Evolutionary conservation across 2,888 invertebrate species (phyloP).

Genomic region (Pinctada fucata): DNA sequence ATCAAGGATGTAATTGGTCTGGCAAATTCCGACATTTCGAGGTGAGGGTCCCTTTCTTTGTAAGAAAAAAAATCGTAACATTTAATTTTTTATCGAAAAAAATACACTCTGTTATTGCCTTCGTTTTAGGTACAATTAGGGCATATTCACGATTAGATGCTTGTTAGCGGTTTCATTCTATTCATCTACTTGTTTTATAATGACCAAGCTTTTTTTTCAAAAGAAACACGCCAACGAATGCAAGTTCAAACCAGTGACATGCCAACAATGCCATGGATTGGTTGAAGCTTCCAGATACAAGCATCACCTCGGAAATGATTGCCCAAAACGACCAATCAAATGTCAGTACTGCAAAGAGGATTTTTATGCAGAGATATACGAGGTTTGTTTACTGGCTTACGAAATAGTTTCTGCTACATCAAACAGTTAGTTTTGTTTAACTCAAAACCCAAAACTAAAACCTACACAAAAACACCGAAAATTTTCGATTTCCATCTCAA

Average conservation of each 20-base stretch:
- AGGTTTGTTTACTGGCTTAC: too few relatives aligned
- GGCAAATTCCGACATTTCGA: slow-evolving; percentile 67
- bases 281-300: slow-evolving; percentile 42
- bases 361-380: slow-evolving; percentile 35
- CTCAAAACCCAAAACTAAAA: too few relatives aligned
- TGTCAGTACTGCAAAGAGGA: slow-evolving; percentile 55
- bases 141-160: too few relatives aligned
- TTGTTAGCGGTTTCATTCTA: too few relatives aligned
- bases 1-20: slow-evolving; percentile 63
- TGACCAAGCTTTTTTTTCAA: too few relatives aligned
- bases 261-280: slow-evolving; percentile 47
- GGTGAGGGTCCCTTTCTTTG: slow-evolving; percentile 43
- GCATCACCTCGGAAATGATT: slow-evolving; percentile 51
- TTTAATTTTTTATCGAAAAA: background rate
- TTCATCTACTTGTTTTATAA: too few relatives aligned
- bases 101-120: background rate
- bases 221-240: slow-evolving; percentile 51
- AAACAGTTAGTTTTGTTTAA: too few relatives aligned
- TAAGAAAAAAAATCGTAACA: too few relatives aligned
- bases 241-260: slow-evolving; percentile 43
- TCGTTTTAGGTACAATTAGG: too few relatives aligned
- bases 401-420: too few relatives aligned
- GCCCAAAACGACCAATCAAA: slow-evolving; percentile 49
- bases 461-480: too few relatives aligned
- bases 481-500: too few relatives aligned